Evolutionary conservation across 2,797 vertebrate species (phyloP), one percentile per base, ranked within the genome.

Genomic region (Eidolon dupreanum): DNA sequence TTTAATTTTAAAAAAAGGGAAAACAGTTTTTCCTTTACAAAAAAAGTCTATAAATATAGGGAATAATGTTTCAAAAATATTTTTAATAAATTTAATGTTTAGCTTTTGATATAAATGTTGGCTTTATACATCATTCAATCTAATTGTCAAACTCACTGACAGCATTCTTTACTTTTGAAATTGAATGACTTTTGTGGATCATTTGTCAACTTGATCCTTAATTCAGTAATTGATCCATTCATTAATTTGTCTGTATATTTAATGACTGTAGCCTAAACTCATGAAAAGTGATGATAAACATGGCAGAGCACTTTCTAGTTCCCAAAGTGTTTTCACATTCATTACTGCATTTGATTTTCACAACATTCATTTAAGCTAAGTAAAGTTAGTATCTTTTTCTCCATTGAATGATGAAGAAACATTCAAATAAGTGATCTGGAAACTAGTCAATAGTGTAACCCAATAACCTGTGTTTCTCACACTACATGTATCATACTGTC

Each of bases 71-170:
- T 95, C 41, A 51, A 66, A 92, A 89, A 53, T 33, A 91, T 68
- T 90, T 84, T 95, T 66, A 71, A 89, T 73, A 71, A 63, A 79
- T 91, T 61, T 70, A 71, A 43, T 53, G 46, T 77, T 49, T 87
- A 79, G 12, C 11, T 77, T 91, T 83, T 49, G 90, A 74, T 31
- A 10, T 66, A 81, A 92, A 55, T 28, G 20, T 4, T 12, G 55
- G 24, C 12, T 77, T 66, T 59, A 10, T 38, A 49, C 4, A 74
- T 86, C 33, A 66, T 57, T 94, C 46, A 75, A 51, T 55, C 65
- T 55, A 88, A 90, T 55, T 53, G 2, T 53, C 13, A 19, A 78
- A 5, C 2, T 82, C 55, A 51, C 24, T 93, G 16, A 66, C 71
- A 82, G 12, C 12, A 75, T 36, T n/a, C 11, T 38, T 28, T 13